Percentiles rank a stretch among this genome's conserved stretches.
phyloP scores from a whole-genome alignment of 2,888 invertebrate genomes.

The Ischnus inquisitorius region DNA sequence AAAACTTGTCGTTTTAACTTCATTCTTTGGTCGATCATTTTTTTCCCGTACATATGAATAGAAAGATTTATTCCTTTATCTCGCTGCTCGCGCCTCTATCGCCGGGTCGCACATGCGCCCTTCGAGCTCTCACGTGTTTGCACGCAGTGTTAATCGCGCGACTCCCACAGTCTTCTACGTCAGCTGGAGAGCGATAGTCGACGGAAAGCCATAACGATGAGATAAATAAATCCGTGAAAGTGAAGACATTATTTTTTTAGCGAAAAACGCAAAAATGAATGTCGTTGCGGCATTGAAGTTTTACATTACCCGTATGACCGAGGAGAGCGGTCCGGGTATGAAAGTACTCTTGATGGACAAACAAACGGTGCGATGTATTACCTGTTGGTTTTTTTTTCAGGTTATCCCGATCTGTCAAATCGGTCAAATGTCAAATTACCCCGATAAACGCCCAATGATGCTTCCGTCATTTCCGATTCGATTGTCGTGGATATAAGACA shows the following conservation, averaged over 20 bases:
- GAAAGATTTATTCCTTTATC: neutral
- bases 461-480: constrained; percentile 22
- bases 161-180: neutral
- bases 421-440: constrained; percentile 43
- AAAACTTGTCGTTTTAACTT: neutral
- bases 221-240: too few relatives aligned
- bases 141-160: neutral
- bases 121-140: neutral
- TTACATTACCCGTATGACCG: constrained; percentile 98
- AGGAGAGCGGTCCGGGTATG: constrained; percentile 99
- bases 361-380: constrained; percentile 94
- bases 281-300: constrained; percentile 96
- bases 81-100: too few relatives aligned
- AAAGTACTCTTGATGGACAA: constrained; percentile 99
- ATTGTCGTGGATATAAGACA: neutral
- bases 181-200: neutral
- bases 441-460: constrained; percentile 32
- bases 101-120: neutral
- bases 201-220: neutral
- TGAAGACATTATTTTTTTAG: too few relatives aligned
- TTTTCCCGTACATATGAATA: neutral
- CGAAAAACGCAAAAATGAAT: constrained; percentile 94
- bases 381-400: constrained; percentile 41
- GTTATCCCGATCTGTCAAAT: constrained; percentile 63
- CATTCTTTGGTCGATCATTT: neutral